phyloP scores from a whole-genome alignment of 2,113 vertebrate genomes.

The Cromileptes altivelis region DNA sequence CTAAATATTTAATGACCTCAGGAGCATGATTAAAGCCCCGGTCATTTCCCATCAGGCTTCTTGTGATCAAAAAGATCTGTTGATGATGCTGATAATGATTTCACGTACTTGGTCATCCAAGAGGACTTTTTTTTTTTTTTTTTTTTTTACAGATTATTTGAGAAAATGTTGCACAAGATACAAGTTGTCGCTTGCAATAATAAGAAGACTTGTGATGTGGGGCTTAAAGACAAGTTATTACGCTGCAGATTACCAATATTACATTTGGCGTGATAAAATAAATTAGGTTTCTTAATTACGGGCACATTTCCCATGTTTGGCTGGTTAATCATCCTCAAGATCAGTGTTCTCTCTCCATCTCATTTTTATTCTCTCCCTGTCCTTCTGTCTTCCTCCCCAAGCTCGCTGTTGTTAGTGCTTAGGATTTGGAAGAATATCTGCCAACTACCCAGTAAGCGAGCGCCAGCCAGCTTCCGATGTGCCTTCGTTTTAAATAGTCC shows the following conservation, averaged over 20 bases:
- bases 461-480: constrained; percentile 29
- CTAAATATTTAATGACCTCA: constrained; percentile 39
- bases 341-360: constrained; percentile 23
- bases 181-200: constrained; percentile 3
- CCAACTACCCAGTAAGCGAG: constrained; percentile 17
- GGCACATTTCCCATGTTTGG: constrained; percentile 33
- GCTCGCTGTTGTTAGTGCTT: constrained; percentile 40
- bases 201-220: constrained; percentile 7
- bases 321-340: constrained; percentile 37
- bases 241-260: constrained; percentile 35
- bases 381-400: constrained; percentile 6
- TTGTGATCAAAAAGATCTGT: constrained; percentile 25
- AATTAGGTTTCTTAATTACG: constrained; percentile 56
- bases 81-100: neutral
- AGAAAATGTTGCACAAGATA: constrained; percentile 13
- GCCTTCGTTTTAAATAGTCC: constrained; percentile 46
- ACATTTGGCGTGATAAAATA: constrained; percentile 48
- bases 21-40: constrained; percentile 6
- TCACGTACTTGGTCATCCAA: neutral
- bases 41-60: neutral
- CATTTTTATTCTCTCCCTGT: constrained; percentile 27
- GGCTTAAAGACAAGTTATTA: constrained; percentile 33
- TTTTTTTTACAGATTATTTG: constrained; percentile 4
- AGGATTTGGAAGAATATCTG: constrained; percentile 43
- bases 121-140: neutral